Base-by-base conservation (phyloP, 30 jellyfish, hydroid and myxozoan genomes). In the Nemopilema nomurai region DNA sequence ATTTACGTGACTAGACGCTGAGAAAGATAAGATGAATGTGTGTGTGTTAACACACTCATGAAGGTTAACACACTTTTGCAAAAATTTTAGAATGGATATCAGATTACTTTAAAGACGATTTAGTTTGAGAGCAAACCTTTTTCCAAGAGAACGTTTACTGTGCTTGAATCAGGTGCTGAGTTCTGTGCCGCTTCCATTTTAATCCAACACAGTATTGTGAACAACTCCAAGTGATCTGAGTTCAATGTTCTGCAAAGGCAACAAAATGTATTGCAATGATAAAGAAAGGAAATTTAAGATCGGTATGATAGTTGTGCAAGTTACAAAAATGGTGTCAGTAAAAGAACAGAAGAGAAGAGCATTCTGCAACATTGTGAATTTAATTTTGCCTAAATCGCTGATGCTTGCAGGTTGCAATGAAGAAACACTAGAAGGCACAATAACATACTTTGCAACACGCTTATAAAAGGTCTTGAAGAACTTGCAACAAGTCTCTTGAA, bases 161-260 rank as follows among this genome's bases (percentile, higher is more conserved):
- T 24, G 1, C 25, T 74, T n/a, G 68, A 8, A 22, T 74, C 83
- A 18, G 84, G 72, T 8, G 68, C 71, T 13, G 84, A 28, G 41
- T 62, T 33, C 18, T 57, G 77, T 0, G 50, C 51, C 1, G 67
- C 1, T 24, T 65, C 52, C 76, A 84, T 73, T 26, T 69, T 70
- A 65, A 84, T 70, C 83, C 93, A 84, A 67, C 93, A 84, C n/a
- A 84, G 70, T 0, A 57, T 67, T 32, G 87, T 51, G 68, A 84
- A 84, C 13, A 84, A 70, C 16, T 74, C 71, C 13, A 23, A 82
- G 49, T 84, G 93, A 19, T 74, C 83, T 16, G 75, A 27, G 52
- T 71, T 51, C 69, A 84, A 62, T 9, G 93, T 66, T 27, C 93
- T 84, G 74, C 18, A 71, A 26, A 33, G 16, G 30, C 25, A n/a